Percentiles rank a stretch among this genome's conserved stretches.
Evolutionary conservation across 2,888 invertebrate genomes (phyloP).

Genomic region (Lasioglossum malachurum): DNA sequence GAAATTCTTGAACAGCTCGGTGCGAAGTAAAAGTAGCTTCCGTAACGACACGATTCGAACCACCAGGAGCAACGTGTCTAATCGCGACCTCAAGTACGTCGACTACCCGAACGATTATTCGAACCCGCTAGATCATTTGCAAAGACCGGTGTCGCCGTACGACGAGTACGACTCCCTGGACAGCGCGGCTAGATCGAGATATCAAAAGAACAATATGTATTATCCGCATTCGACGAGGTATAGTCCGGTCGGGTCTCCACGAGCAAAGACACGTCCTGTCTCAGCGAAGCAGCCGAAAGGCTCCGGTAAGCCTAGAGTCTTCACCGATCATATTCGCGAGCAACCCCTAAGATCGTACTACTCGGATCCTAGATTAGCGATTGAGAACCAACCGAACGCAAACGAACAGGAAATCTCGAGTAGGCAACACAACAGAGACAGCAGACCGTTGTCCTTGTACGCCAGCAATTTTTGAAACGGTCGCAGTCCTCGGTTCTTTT

Average conservation of each 20-base stretch:
- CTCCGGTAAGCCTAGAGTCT: constrained; percentile 72
- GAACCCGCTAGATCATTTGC: constrained; percentile 80
- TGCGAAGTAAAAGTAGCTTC: constrained; percentile 63
- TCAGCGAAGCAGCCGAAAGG: constrained; percentile 48
- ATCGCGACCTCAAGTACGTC: constrained; percentile 60
- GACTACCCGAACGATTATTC: constrained; percentile 79
- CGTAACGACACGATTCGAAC: constrained; percentile 71
- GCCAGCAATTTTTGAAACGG: constrained; percentile 75
- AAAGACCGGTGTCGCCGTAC: constrained; percentile 77
- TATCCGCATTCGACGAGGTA: constrained; percentile 74
- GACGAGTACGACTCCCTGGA: constrained; percentile 79
- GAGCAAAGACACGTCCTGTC: constrained; percentile 54
- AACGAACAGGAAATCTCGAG: constrained; percentile 60
- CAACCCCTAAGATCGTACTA: constrained; percentile 79
- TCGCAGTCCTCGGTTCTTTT: constrained; percentile 14
- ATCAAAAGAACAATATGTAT: constrained; percentile 73
- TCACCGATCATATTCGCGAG: constrained; percentile 80
- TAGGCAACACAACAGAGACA: constrained; percentile 73
- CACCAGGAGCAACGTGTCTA: constrained; percentile 58
- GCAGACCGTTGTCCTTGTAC: constrained; percentile 79
- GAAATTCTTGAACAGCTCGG: constrained; percentile 57
- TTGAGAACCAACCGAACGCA: constrained; percentile 69
- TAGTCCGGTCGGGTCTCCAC: constrained; percentile 77
- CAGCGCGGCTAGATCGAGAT: constrained; percentile 68
- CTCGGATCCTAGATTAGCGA: constrained; percentile 80